Conservation (phyloP, 2,113 vertebrate species). For the Cebidichthys violaceus region DNA sequence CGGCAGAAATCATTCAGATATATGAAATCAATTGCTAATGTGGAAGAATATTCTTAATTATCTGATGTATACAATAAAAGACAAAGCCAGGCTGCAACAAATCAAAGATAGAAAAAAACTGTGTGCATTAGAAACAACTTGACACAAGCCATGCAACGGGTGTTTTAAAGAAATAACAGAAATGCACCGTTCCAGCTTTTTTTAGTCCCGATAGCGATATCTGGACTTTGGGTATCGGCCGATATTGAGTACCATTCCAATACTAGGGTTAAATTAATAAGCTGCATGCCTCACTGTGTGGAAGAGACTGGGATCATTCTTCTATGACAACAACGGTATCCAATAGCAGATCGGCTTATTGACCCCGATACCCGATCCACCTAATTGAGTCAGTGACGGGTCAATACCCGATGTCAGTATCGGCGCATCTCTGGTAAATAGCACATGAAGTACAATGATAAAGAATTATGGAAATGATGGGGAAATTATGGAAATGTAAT, state of each 20-base stretch:
- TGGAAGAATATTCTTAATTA: neutral
- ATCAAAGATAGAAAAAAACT: neutral
- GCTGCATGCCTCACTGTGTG: too few species aligned
- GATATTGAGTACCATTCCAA: too few species aligned
- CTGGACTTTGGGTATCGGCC: neutral
- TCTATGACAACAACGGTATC: neutral
- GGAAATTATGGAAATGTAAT: neutral
- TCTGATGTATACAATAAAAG: neutral
- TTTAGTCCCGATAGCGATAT: neutral
- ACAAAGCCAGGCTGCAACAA: neutral
- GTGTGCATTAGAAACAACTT: neutral
- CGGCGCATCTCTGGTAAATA: neutral
- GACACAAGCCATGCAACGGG: neutral
- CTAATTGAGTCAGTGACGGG: too few species aligned
- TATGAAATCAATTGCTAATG: neutral
- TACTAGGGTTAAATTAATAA: too few species aligned
- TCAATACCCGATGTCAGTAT: neutral
- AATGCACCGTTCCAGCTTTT: neutral
- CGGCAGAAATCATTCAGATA: conserved; percentile 23
- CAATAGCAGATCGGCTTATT: neutral
- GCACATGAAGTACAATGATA: neutral
- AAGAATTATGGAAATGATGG: neutral
- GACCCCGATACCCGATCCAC: too few species aligned
- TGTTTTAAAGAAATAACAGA: neutral
- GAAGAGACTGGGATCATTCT: too few species aligned